Percentiles rank a stretch among this genome's conserved stretches.
These are phyloP conservation scores for Drosophila putrida DNA, from an alignment of 2,888 invertebrate genomes.

Conservation along the genomic window DNA sequence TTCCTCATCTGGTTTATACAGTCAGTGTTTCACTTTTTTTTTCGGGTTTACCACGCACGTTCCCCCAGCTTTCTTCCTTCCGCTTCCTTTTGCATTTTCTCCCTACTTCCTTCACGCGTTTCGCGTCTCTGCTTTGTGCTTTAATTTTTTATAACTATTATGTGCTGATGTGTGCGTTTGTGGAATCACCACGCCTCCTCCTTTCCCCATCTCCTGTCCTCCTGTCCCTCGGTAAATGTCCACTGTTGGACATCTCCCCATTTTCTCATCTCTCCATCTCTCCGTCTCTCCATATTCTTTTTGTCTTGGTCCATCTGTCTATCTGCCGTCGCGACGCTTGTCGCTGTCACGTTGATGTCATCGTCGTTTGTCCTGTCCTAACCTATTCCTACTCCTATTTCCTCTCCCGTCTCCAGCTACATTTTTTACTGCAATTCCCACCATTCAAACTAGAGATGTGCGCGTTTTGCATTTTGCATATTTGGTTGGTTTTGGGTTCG, in stretches of 20 bases:
- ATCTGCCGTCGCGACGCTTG: conserved; percentile 53
- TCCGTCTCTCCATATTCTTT: background rate
- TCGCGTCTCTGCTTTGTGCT: conserved; percentile 49
- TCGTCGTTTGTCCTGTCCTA: conserved; percentile 28
- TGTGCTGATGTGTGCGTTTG: conserved; percentile 77
- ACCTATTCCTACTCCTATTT: background rate
- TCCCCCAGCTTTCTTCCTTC: background rate
- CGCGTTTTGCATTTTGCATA: background rate
- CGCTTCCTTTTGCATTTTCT: background rate
- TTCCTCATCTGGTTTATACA: conserved; percentile 1
- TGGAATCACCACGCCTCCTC: conserved; percentile 4
- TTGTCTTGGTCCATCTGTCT: conserved; percentile 42
- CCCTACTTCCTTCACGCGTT: conserved; percentile 3
- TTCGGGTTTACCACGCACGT: conserved; percentile 28
- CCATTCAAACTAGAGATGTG: conserved; percentile 12
- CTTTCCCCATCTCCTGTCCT: background rate
- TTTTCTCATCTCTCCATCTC: background rate
- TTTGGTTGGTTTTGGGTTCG: too few species aligned
- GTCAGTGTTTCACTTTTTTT: conserved; percentile 22
- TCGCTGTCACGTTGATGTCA: conserved; percentile 62
- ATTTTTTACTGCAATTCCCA: conserved; percentile 17
- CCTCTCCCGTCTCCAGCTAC: background rate
- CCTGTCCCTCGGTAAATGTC: background rate
- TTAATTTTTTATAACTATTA: conserved; percentile 71
- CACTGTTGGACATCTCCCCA: background rate